phyloP scores from a whole-genome alignment of 2,888 invertebrate genomes.

The Azorinus chamasolen region DNA sequence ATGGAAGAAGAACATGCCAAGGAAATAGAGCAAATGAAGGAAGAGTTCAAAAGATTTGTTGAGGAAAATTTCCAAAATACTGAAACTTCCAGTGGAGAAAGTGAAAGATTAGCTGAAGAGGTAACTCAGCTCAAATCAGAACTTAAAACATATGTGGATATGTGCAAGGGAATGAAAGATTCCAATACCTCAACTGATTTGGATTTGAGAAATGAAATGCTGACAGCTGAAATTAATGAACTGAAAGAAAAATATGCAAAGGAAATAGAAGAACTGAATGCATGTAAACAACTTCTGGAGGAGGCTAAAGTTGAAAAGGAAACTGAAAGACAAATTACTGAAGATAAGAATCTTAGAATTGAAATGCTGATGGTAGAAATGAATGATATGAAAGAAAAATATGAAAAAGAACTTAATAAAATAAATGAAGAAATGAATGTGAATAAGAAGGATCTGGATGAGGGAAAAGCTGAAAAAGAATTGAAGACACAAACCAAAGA shows the following conservation, averaged over 20 bases:
- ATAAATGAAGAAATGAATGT: too few species aligned
- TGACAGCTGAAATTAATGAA: too few species aligned
- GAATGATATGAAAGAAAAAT: background rate
- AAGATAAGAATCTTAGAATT: background rate
- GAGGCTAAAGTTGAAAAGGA: too few species aligned
- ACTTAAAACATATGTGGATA: background rate
- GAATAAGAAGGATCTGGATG: too few species aligned
- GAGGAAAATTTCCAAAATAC: constrained; percentile 29
- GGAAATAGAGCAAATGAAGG: constrained; percentile 38
- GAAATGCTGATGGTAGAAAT: constrained; percentile 8
- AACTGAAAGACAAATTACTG: too few species aligned
- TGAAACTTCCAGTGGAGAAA: constrained; percentile 1
- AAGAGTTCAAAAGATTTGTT: constrained; percentile 20
- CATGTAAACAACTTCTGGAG: too few species aligned
- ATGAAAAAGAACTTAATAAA: background rate
- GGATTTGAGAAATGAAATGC: too few species aligned
- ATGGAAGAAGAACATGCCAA: constrained; percentile 50
- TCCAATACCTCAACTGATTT: too few species aligned
- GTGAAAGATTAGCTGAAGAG: background rate
- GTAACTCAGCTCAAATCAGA: constrained; percentile 1
- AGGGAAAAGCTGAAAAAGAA: too few species aligned
- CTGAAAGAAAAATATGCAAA: too few species aligned
- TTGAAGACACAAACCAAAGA: too few species aligned
- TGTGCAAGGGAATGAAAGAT: background rate
- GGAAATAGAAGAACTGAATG: background rate